These are phyloP conservation scores for Poeciliopsis infans DNA, from an alignment of 2,797 vertebrate species.

Conservation along the genomic window DNA sequence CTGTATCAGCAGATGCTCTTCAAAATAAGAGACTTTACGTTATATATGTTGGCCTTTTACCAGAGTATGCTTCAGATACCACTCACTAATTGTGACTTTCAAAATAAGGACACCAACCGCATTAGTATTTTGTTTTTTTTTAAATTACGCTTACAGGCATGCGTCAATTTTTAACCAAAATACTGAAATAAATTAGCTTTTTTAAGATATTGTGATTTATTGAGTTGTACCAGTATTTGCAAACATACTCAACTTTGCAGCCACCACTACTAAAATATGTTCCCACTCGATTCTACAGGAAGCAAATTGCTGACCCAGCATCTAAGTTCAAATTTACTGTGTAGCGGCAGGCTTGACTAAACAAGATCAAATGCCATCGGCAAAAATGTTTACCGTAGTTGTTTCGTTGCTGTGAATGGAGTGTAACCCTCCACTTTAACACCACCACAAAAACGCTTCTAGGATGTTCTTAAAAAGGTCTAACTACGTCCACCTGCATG, in stretches of 20 bases:
- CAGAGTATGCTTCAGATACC: background rate
- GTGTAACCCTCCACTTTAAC: conserved; percentile 7
- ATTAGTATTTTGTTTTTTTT: background rate
- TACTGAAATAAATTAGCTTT: background rate
- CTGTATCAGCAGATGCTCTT: background rate
- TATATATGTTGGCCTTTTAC: background rate
- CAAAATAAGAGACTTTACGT: background rate
- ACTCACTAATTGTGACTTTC: background rate
- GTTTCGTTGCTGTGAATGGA: conserved; percentile 11
- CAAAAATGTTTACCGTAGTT: background rate
- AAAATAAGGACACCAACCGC: background rate
- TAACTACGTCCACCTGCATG: conserved; percentile 8
- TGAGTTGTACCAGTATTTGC: background rate
- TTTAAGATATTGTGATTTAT: background rate
- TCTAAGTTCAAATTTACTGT: background rate
- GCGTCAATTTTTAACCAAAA: background rate
- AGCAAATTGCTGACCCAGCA: background rate
- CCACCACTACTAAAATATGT: background rate
- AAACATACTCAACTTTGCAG: background rate
- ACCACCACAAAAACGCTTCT: background rate
- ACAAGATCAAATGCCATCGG: background rate
- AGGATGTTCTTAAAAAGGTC: background rate
- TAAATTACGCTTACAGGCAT: background rate
- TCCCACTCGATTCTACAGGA: background rate
- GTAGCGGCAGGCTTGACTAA: background rate